Conservation (phyloP, 1,140 invertebrate species). For the Drosophila parvula region DNA sequence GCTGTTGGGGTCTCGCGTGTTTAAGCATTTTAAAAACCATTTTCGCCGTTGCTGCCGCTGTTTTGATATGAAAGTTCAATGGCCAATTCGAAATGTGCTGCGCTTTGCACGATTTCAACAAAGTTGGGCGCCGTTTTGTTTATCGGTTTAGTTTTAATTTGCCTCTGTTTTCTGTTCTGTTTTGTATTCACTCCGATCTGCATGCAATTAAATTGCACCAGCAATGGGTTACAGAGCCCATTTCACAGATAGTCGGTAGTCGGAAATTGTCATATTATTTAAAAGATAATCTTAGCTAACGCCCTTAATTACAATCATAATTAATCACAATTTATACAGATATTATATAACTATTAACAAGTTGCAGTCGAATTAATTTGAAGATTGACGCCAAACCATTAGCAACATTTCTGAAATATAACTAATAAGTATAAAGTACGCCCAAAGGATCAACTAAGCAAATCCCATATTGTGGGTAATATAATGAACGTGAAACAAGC, state of each 20-base stretch:
- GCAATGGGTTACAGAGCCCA: slow-evolving; percentile 25
- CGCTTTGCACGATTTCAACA: slow-evolving; percentile 43
- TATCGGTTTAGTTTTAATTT: slow-evolving; percentile 24
- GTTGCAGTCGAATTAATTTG: background rate
- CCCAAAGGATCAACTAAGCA: background rate
- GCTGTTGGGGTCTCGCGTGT: slow-evolving; percentile 57
- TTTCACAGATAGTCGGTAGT: slow-evolving; percentile 3
- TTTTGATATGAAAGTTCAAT: slow-evolving; percentile 76
- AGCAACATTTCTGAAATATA: background rate
- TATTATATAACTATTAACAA: background rate
- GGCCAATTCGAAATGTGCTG: slow-evolving; percentile 66
- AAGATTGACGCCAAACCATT: too few relatives aligned
- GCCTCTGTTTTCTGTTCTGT: slow-evolving; percentile 21
- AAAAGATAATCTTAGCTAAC: slow-evolving; percentile 18
- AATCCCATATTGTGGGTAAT: background rate
- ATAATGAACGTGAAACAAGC: background rate
- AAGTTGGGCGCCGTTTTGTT: slow-evolving; percentile 54
- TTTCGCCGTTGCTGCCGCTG: slow-evolving; percentile 39
- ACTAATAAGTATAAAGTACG: background rate
- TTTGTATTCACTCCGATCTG: slow-evolving; percentile 12
- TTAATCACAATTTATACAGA: background rate
- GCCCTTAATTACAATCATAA: background rate
- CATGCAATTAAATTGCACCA: slow-evolving; percentile 49
- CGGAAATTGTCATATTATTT: slow-evolving; percentile 1
- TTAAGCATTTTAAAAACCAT: slow-evolving; percentile 65